These are phyloP conservation scores for Microctenopoma lineatum DNA, from an alignment of 2,797 vertebrate genomes.

Conservation along the genomic window DNA sequence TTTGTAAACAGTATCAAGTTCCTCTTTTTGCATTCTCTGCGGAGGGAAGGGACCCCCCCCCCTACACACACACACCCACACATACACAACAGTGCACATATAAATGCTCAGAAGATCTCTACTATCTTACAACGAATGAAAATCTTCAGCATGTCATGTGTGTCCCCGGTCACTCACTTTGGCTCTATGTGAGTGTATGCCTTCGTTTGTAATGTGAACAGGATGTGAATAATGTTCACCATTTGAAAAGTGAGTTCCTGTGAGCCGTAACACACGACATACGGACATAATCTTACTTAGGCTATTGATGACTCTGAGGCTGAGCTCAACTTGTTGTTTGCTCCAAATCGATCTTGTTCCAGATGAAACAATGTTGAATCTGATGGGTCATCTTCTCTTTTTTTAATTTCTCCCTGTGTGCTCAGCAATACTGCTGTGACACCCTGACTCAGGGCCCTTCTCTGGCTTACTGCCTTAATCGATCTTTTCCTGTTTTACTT, in stretches of 20 bases:
- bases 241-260: slow-evolving; percentile 16
- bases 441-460: slow-evolving; percentile 12
- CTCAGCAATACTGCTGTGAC: slow-evolving; percentile 38
- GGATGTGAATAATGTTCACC: slow-evolving; percentile 26
- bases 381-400: slow-evolving; percentile 27
- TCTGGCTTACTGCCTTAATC: slow-evolving; percentile 17
- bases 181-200: slow-evolving; percentile 12
- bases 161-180: slow-evolving; percentile 7
- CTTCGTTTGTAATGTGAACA: slow-evolving; percentile 28
- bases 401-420: slow-evolving; percentile 33
- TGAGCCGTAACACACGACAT: slow-evolving; percentile 11
- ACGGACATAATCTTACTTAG: background rate
- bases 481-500: slow-evolving; percentile 17
- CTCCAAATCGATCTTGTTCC: slow-evolving; percentile 12
- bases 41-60: slow-evolving; percentile 18
- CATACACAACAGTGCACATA: slow-evolving; percentile 12
- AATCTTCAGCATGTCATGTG: slow-evolving; percentile 1
- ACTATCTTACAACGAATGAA: slow-evolving; percentile 23
- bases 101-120: slow-evolving; percentile 20
- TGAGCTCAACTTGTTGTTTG: slow-evolving; percentile 1
- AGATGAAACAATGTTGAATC: slow-evolving; percentile 14
- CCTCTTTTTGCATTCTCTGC: slow-evolving; percentile 63
- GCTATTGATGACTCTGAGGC: slow-evolving; percentile 8
- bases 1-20: slow-evolving; percentile 88
- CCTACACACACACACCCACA: slow-evolving; percentile 6